Percentiles rank a stretch among this genome's conserved stretches.
phyloP scores from a whole-genome alignment of 2,888 invertebrate genomes.

The Tolmerus cingulatus region DNA sequence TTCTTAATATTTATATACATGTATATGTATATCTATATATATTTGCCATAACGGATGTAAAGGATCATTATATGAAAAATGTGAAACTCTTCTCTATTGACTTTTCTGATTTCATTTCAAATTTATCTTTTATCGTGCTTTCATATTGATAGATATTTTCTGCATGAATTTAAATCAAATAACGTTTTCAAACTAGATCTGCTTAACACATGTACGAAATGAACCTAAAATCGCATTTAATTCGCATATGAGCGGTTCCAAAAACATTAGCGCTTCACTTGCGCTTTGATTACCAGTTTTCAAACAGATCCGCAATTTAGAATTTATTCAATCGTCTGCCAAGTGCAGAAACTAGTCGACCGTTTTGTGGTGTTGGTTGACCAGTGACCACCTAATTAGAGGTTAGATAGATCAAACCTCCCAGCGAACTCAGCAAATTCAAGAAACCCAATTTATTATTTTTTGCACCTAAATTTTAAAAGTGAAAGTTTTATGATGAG shows the following conservation, averaged over 20 bases:
- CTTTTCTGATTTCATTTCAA: too few relatives aligned
- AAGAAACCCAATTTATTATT: neutral
- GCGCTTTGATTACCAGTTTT: neutral
- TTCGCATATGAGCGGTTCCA: neutral
- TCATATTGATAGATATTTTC: too few relatives aligned
- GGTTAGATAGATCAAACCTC: neutral
- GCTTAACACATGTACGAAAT: neutral
- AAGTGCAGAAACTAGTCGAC: neutral
- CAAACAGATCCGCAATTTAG: neutral
- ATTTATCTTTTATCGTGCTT: too few relatives aligned
- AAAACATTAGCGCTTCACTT: constrained; percentile 23
- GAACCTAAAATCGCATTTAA: neutral
- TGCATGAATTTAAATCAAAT: neutral
- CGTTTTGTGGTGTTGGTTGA: neutral
- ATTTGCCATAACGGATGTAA: too few relatives aligned
- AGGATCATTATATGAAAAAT: too few relatives aligned
- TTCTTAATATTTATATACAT: too few relatives aligned
- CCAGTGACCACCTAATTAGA: neutral
- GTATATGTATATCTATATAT: too few relatives aligned
- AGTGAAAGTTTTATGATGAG: neutral
- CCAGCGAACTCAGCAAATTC: neutral
- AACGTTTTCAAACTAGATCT: neutral
- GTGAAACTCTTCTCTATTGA: too few relatives aligned
- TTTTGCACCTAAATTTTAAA: neutral
- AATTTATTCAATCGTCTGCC: neutral